phyloP scores from a whole-genome alignment of 2,113 vertebrate species.

The Callospermophilus lateralis region DNA sequence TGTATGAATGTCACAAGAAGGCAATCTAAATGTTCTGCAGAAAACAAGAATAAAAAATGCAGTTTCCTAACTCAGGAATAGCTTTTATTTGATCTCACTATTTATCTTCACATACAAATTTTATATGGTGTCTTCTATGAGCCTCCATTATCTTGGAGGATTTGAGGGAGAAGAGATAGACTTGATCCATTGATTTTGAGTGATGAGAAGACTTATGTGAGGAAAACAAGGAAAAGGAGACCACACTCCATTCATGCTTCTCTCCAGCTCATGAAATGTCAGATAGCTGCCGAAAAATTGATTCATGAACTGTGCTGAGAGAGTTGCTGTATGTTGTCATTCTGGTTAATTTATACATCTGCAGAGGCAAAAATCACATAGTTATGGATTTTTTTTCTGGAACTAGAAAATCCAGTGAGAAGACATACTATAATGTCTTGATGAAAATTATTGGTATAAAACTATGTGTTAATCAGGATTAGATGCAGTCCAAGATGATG shows the following conservation, averaged over 20 bases:
- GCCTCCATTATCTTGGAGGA: not conserved
- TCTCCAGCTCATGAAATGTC: not conserved
- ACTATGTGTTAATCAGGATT: not conserved
- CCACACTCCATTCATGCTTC: not conserved
- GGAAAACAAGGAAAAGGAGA: not conserved
- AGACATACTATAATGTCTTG: not conserved
- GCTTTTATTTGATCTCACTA: not conserved
- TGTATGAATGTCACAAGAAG: not conserved
- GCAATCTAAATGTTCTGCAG: not conserved
- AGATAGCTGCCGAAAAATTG: not conserved
- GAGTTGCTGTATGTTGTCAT: not conserved
- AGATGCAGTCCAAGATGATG: not conserved
- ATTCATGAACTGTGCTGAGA: not conserved
- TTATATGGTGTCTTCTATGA: not conserved
- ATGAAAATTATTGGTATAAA: not conserved
- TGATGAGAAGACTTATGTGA: not conserved
- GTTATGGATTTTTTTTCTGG: not conserved
- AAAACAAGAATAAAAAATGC: too few species aligned
- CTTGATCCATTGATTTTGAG: not conserved
- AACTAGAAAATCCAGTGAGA: not conserved
- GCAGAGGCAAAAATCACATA: not conserved
- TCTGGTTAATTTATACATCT: not conserved
- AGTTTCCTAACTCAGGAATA: not conserved
- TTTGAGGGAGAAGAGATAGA: not conserved
- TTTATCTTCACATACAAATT: not conserved